Conservation (phyloP, 2,888 invertebrate genomes). For the Drosophila niveifrons region DNA sequence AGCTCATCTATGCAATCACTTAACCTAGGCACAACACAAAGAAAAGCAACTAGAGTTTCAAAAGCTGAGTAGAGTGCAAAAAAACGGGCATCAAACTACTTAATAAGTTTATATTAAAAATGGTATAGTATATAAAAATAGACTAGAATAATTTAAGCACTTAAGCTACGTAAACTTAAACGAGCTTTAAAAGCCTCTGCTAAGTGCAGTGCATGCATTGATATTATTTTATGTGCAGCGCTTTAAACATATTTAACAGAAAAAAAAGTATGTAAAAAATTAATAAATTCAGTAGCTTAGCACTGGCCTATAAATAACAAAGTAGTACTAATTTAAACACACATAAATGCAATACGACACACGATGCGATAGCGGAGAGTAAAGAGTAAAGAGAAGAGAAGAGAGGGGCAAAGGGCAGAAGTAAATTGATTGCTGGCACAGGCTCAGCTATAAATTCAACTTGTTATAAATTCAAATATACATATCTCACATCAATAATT, state of each 20-base stretch:
- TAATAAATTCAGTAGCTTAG: constrained; percentile 55
- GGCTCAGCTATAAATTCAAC: constrained; percentile 66
- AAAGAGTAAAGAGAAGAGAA: background rate
- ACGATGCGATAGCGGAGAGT: constrained; percentile 20
- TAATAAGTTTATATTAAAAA: background rate
- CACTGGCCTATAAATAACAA: constrained; percentile 53
- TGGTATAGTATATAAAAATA: background rate
- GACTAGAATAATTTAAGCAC: constrained; percentile 1
- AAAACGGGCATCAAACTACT: constrained; percentile 26
- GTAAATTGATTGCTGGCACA: constrained; percentile 54
- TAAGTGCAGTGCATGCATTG: constrained; percentile 40
- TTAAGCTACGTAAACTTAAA: constrained; percentile 13
- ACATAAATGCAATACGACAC: constrained; percentile 29
- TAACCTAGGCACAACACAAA: constrained; percentile 76
- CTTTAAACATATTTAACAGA: constrained; percentile 37
- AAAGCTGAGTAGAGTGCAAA: constrained; percentile 25
- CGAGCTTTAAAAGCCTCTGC: constrained; percentile 17
- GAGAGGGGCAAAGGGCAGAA: constrained; percentile 1
- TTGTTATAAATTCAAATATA: constrained; percentile 75
- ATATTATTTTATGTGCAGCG: constrained; percentile 36
- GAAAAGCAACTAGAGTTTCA: constrained; percentile 18
- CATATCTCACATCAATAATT: constrained; percentile 79
- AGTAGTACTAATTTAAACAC: constrained; percentile 51
- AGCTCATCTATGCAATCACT: constrained; percentile 83
- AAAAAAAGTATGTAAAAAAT: constrained; percentile 34